These are phyloP conservation scores for Ochotona curzoniae DNA, from an alignment of 2,113 vertebrate genomes.

Conservation along the genomic window DNA sequence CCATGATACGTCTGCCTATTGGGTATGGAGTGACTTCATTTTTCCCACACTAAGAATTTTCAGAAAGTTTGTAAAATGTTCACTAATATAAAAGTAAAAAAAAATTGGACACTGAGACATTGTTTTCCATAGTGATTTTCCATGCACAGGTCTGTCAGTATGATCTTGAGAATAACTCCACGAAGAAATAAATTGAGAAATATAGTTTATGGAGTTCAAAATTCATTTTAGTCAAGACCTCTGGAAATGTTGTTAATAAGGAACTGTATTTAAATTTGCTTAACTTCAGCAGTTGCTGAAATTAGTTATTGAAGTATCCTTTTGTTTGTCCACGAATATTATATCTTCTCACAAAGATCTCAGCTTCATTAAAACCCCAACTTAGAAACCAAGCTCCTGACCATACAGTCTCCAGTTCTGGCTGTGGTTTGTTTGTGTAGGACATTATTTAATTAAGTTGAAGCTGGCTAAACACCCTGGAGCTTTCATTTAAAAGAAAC, in stretches of 20 bases:
- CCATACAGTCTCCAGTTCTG: neutral
- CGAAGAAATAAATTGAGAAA: neutral
- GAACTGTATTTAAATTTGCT: neutral
- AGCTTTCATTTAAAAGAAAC: conserved; percentile 34
- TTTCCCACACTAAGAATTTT: neutral
- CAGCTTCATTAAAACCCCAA: conserved; percentile 8
- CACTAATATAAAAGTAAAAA: neutral
- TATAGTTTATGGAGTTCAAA: neutral
- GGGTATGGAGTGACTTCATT: conserved; percentile 87
- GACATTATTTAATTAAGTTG: conserved; percentile 34
- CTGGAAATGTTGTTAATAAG: neutral
- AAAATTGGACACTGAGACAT: neutral
- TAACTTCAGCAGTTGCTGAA: neutral
- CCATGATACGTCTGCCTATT: conserved; percentile 88
- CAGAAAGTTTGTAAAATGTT: neutral
- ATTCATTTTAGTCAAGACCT: neutral
- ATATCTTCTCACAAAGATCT: neutral
- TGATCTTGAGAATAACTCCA: neutral
- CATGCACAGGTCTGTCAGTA: neutral
- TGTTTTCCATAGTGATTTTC: neutral
- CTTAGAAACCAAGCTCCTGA: neutral
- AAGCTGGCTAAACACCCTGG: neutral
- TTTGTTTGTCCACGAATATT: conserved; percentile 18
- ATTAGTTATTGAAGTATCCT: neutral
- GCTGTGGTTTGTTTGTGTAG: neutral